Conservation (phyloP, 2,797 vertebrate genomes). For the Erethizon dorsatum region DNA sequence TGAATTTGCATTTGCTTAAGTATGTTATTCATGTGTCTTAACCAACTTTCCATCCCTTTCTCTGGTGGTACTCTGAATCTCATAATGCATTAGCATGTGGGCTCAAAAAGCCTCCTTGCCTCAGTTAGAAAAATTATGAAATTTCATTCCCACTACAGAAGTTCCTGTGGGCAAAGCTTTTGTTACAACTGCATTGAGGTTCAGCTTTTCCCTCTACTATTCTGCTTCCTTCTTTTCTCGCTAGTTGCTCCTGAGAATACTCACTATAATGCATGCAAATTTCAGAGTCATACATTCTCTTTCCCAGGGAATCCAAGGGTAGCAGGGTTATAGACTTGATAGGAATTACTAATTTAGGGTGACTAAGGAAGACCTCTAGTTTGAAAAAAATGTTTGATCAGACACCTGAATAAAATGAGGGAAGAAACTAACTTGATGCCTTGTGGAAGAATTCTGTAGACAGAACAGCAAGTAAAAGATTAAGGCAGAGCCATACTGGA, state of each 20-base stretch:
- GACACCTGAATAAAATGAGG: not conserved
- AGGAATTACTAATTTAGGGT: not conserved
- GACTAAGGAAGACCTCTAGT: not conserved
- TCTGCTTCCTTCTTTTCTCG: not conserved
- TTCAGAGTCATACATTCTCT: not conserved
- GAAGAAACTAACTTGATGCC: not conserved
- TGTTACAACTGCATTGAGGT: not conserved
- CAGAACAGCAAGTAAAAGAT: not conserved
- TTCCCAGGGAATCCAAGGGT: not conserved
- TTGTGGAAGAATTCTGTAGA: not conserved
- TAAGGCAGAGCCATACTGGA: not conserved
- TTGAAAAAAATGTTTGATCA: not conserved
- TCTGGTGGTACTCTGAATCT: not conserved
- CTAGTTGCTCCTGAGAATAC: not conserved
- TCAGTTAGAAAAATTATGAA: not conserved
- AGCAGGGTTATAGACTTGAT: not conserved
- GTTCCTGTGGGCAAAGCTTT: not conserved
- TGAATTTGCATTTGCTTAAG: not conserved
- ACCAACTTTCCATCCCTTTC: not conserved
- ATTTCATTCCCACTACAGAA: not conserved
- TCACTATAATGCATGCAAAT: not conserved
- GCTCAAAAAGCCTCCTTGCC: not conserved
- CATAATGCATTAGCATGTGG: not conserved
- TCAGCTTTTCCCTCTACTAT: not conserved
- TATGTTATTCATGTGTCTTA: not conserved